Evolutionary conservation across 2,113 vertebrate species (phyloP).

Genomic region (Ptilonorhynchus violaceus): DNA sequence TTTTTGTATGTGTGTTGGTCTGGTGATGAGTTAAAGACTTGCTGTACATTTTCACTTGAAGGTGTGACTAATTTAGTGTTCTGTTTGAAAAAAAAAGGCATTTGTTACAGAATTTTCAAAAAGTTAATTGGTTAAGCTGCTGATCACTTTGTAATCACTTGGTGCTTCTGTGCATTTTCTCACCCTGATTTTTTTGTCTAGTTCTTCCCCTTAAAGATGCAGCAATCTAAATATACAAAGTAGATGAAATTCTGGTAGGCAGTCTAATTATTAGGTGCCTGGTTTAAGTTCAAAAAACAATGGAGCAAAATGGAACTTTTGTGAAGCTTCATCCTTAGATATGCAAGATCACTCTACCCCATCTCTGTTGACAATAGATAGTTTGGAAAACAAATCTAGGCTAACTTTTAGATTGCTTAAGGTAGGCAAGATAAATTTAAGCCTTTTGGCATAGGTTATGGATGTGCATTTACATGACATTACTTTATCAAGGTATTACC

Average conservation of each 20-base stretch:
- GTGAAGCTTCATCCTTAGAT: neutral
- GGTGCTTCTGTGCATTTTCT: neutral
- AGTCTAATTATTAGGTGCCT: neutral
- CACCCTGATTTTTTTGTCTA: neutral
- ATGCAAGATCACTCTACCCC: neutral
- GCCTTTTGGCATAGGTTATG: neutral
- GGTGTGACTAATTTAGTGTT: neutral
- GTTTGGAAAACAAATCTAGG: neutral
- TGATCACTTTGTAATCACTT: neutral
- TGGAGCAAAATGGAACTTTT: neutral
- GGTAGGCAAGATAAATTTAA: neutral
- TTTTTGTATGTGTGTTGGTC: constrained; percentile 59
- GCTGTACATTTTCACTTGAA: constrained; percentile 32
- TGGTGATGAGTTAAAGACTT: constrained; percentile 37
- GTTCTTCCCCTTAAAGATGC: neutral
- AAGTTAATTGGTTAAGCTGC: neutral
- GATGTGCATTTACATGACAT: neutral
- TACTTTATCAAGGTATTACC: neutral
- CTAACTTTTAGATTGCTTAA: neutral
- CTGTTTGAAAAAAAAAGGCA: neutral
- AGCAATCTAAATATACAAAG: neutral
- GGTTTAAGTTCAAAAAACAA: neutral
- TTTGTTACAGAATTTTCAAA: neutral
- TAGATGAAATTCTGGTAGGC: neutral
- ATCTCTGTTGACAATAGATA: neutral